phyloP scores from a whole-genome alignment of 2,797 vertebrate species.

The Muraenolepis orangiensis region DNA sequence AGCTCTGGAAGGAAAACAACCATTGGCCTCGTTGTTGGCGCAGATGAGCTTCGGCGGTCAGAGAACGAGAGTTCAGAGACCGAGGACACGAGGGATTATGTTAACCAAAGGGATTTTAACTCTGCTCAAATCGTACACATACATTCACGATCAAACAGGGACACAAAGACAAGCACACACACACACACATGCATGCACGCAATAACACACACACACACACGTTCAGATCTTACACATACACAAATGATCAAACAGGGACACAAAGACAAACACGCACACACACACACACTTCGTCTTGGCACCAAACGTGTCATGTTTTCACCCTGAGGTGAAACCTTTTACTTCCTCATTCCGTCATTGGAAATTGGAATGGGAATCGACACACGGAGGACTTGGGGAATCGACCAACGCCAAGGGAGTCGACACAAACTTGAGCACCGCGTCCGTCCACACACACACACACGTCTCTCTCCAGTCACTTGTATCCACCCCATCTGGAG shows the following conservation, averaged over 20 bases:
- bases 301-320: constrained; percentile 6
- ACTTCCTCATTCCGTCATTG: not conserved
- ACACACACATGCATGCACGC: constrained; percentile 9
- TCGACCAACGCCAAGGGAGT: too few relatives aligned
- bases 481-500: constrained; percentile 8
- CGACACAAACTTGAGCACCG: constrained; percentile 21
- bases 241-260: not conserved
- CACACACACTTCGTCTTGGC: constrained; percentile 5
- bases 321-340: not conserved
- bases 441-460: constrained; percentile 12
- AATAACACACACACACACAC: constrained; percentile 23
- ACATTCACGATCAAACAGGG: not conserved
- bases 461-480: not conserved
- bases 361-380: constrained; percentile 13
- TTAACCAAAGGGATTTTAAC: not conserved
- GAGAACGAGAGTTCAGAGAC: constrained; percentile 22
- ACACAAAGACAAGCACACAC: not conserved
- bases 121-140: not conserved
- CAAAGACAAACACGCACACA: constrained; percentile 15
- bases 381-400: too few relatives aligned
- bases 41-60: constrained; percentile 7
- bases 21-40: constrained; percentile 42
- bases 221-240: not conserved
- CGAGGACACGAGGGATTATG: not conserved
- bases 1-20: constrained; percentile 37